Evolutionary conservation across 2,888 invertebrate species (phyloP), one percentile per base, ranked within the genome.

Genomic region (Leptothorax acervorum): DNA sequence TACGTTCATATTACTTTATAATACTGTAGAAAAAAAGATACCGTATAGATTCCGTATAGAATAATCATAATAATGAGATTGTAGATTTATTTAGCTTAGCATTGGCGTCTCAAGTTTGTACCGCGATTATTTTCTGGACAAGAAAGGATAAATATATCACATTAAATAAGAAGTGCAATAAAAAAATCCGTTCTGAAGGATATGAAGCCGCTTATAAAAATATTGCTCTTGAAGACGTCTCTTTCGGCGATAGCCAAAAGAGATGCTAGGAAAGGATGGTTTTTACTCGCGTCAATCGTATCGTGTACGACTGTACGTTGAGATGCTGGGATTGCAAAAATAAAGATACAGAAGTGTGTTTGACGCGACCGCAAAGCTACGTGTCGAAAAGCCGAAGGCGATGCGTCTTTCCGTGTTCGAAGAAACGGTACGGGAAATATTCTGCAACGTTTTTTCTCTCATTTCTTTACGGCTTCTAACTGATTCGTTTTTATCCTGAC

Each of bases 311-410:
- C 5, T 83, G 55, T 35, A 83, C 55, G 42, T 55, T 63, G n/a
- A 45, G 70, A 11, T 35, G 55, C 12, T 55, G 28, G 23, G 39
- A 84, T 78, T 65, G 79, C 45, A 79, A 79, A 79, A 79, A 79
- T 79, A 79, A 84, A 79, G 65, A 48, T 57, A 4, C n/a, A 57
- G 57, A 63, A 65, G 48, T 42, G 48, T 45, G 39, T 45, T 45
- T 78, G 83, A 83, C 63, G 42, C 48, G 55, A 85, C 85, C 85
- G 82, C 85, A 85, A 53, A 63, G 31, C 23, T 75, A 82, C 84
- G 84, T 85, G 75, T 23, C 75, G 70, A 82, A 85, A 85, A 85
- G 12, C 62, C 55, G 55, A 39, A 23, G 70, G 53, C 35, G 28
- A 53, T 63, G 53, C 55, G 3, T 39, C 55, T 71, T 35, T 39